Percentiles rank a stretch among this genome's conserved stretches.
phyloP scores from a whole-genome alignment of 1,140 invertebrate species.

The Scaptomyza montana region DNA sequence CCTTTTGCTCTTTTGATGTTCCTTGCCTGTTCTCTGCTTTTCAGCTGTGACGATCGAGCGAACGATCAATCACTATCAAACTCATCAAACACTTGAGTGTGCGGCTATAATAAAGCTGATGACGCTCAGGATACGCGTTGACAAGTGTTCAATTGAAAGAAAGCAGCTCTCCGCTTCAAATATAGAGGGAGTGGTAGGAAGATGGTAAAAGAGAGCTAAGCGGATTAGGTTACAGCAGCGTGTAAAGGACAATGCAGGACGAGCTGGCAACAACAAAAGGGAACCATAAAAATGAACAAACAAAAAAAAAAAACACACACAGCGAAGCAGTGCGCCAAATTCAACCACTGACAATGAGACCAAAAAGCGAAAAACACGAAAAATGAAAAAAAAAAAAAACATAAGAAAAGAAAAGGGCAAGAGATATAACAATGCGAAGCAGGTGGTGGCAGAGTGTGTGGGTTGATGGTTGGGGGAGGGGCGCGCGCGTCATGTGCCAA shows the following conservation, averaged over 20 bases:
- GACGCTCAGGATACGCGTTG: conserved; percentile 8
- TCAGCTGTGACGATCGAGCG: conserved; percentile 9
- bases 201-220: conserved; percentile 29
- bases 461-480: neutral
- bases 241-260: conserved; percentile 58
- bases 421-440: conserved; percentile 20
- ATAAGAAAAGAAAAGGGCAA: conserved; percentile 2
- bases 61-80: conserved; percentile 41
- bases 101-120: neutral
- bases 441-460: conserved; percentile 6
- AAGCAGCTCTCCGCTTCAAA: neutral
- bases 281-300: too few relatives aligned
- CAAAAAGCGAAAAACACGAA: conserved; percentile 14
- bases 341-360: conserved; percentile 43
- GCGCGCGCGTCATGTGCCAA: conserved; percentile 65
- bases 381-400: neutral
- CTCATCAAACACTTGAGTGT: conserved; percentile 33
- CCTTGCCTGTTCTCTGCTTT: neutral
- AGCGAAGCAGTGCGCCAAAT: conserved; percentile 34
- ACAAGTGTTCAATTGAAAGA: conserved; percentile 24
- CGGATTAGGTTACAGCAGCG: conserved; percentile 69
- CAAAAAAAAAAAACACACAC: neutral
- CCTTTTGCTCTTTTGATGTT: too few relatives aligned
- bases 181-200: neutral
- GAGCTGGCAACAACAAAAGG: conserved; percentile 11